Conservation (phyloP, 2,113 vertebrate species). For the Progne subis region DNA sequence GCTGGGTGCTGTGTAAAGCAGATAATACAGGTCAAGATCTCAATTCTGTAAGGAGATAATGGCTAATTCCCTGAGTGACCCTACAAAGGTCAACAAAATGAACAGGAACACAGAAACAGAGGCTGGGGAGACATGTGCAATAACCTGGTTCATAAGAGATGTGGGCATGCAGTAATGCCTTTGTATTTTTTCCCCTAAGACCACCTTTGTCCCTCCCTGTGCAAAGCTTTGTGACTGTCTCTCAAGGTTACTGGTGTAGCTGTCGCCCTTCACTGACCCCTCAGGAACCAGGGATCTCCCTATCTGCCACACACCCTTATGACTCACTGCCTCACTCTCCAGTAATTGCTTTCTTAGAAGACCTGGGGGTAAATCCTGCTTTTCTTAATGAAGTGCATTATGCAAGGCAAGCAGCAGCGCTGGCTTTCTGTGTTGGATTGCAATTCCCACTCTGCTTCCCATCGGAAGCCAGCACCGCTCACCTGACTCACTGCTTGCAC, state of each 20-base stretch:
- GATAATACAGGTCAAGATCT: not conserved
- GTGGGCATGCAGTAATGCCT: rapidly evolving
- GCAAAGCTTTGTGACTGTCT: not conserved
- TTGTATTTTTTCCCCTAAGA: not conserved
- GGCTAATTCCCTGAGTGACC: not conserved
- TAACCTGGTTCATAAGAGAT: not conserved
- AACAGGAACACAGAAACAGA: not conserved
- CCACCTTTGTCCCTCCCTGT: not conserved
- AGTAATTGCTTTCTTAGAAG: not conserved
- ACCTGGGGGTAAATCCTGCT: not conserved
- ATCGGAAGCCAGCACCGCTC: rapidly evolving
- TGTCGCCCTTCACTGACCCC: not conserved
- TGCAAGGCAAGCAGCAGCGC: not conserved
- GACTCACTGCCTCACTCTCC: not conserved
- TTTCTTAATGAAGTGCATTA: rapidly evolving
- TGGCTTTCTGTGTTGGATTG: not conserved
- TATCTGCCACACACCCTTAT: not conserved
- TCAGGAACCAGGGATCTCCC: not conserved
- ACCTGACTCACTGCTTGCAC: not conserved
- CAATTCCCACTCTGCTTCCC: not conserved
- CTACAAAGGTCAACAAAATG: not conserved
- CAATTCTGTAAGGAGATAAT: not conserved
- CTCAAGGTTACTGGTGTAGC: rapidly evolving
- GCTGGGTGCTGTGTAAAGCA: not conserved
- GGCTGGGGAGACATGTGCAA: not conserved